phyloP scores from a whole-genome alignment of 2,888 invertebrate species.

The Geophilus truncorum region DNA sequence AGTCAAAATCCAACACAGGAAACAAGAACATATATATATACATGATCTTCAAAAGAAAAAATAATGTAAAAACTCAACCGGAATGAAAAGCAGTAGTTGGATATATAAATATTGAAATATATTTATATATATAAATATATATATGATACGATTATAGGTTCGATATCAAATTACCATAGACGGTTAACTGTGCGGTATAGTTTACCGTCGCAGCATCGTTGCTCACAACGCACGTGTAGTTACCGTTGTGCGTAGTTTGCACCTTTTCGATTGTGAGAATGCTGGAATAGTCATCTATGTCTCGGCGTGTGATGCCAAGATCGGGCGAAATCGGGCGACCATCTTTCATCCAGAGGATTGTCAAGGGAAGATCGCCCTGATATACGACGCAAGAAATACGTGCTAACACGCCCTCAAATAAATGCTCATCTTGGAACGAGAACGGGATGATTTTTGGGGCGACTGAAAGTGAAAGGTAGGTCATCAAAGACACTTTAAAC shows the following conservation, averaged over 20 bases:
- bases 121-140: background rate
- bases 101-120: background rate
- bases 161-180: slow-evolving; percentile 34
- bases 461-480: slow-evolving; percentile 38
- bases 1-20: slow-evolving; percentile 8
- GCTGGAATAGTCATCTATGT: slow-evolving; percentile 45
- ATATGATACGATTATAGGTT: slow-evolving; percentile 19
- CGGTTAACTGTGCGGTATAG: slow-evolving; percentile 36
- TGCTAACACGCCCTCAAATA: slow-evolving; percentile 40
- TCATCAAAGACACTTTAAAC: slow-evolving; percentile 27
- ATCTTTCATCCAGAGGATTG: slow-evolving; percentile 40
- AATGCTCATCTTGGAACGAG: slow-evolving; percentile 38
- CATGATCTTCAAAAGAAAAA: too few species aligned
- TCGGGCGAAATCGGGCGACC: slow-evolving; percentile 38
- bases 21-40: background rate
- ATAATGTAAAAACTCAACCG: slow-evolving; percentile 23
- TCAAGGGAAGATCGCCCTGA: slow-evolving; percentile 40
- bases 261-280: slow-evolving; percentile 46
- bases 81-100: slow-evolving; percentile 3
- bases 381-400: slow-evolving; percentile 41
- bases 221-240: slow-evolving; percentile 45
- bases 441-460: slow-evolving; percentile 40
- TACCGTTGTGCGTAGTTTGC: slow-evolving; percentile 46
- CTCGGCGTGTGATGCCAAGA: slow-evolving; percentile 36
- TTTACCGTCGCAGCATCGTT: slow-evolving; percentile 37